phyloP scores from a whole-genome alignment of 35 echinoderm and acorn worm genomes.

The Lytechinus pictus region DNA sequence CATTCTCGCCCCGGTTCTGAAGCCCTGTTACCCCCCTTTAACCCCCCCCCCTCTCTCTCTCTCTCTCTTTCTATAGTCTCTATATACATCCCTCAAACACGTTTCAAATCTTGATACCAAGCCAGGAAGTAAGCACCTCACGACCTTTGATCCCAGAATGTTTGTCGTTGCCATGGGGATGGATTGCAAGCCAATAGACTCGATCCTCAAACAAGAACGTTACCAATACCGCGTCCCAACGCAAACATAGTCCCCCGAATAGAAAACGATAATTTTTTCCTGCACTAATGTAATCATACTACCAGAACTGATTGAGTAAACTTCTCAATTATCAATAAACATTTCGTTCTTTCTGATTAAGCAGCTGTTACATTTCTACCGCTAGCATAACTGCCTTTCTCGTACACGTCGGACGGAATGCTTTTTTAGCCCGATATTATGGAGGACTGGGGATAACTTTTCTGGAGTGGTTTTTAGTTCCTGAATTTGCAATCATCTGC shows the following conservation, averaged over 20 bases:
- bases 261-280: not conserved
- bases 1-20: too few species aligned
- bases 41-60: not conserved
- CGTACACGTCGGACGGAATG: not conserved
- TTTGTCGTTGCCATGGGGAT: not conserved
- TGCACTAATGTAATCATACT: not conserved
- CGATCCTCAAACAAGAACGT: not conserved
- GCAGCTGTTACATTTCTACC: not conserved
- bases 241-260: not conserved
- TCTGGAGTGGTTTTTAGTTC: not conserved
- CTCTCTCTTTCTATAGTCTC: not conserved
- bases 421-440: not conserved
- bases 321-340: not conserved
- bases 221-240: not conserved
- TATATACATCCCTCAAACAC: not conserved
- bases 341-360: not conserved
- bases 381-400: not conserved
- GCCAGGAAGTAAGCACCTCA: not conserved
- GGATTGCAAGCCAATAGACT: not conserved
- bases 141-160: slow-evolving; percentile 11
- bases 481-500: not conserved
- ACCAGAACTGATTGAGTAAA: not conserved
- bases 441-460: not conserved
- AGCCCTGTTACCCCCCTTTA: too few species aligned
- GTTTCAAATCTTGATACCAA: not conserved